Evolutionary conservation across 2,888 invertebrate genomes (phyloP).

Genomic region (Palloptera scutellata): DNA sequence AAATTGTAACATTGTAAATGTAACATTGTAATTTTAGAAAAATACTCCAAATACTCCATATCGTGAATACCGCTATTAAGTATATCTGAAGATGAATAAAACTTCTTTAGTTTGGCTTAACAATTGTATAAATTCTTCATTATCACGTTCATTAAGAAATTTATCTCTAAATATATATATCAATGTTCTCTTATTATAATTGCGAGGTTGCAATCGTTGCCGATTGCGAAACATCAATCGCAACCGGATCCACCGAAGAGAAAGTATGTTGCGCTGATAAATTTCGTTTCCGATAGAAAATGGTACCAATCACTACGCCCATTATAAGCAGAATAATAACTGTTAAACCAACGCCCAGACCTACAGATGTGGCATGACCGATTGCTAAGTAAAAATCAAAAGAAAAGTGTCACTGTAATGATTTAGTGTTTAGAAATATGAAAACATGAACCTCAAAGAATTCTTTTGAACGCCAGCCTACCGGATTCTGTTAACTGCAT

Average conservation of each 20-base stretch:
- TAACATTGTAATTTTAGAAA: too few relatives aligned
- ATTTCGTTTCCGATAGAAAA: slow-evolving; percentile 40
- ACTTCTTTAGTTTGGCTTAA: neutral
- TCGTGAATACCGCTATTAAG: too few relatives aligned
- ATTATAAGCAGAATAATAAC: slow-evolving; percentile 37
- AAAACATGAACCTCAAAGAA: slow-evolving; percentile 35
- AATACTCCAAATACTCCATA: too few relatives aligned
- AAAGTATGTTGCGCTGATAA: slow-evolving; percentile 38
- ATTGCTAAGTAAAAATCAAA: slow-evolving; percentile 21
- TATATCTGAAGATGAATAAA: too few relatives aligned
- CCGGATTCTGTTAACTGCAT: slow-evolving; percentile 40
- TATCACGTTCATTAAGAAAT: neutral
- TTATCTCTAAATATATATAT: neutral
- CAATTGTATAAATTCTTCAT: neutral
- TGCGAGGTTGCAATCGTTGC: slow-evolving; percentile 10
- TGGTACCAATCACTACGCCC: slow-evolving; percentile 39
- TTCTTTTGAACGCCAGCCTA: slow-evolving; percentile 42
- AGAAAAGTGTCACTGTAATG: neutral
- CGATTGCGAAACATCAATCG: slow-evolving; percentile 11
- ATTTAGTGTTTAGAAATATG: slow-evolving; percentile 4
- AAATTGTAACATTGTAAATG: too few relatives aligned
- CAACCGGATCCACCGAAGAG: slow-evolving; percentile 31
- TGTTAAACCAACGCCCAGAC: slow-evolving; percentile 39
- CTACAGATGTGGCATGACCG: slow-evolving; percentile 36
- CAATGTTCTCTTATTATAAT: slow-evolving; percentile 2